These are phyloP conservation scores for Glossophaga mutica DNA, from an alignment of 2,797 vertebrate genomes.

Conservation along the genomic window DNA sequence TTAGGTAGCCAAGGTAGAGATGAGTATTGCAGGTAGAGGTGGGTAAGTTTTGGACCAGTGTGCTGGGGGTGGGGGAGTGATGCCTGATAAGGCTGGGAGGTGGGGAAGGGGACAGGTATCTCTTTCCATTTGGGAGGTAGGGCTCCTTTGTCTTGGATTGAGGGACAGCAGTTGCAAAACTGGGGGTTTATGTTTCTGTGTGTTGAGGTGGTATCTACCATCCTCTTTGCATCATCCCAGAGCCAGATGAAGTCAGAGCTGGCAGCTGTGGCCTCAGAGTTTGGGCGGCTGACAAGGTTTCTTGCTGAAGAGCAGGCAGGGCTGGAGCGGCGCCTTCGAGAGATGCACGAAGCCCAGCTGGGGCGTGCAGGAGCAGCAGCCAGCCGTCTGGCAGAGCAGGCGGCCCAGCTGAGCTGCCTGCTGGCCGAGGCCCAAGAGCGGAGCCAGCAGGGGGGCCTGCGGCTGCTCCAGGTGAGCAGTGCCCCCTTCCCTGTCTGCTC, in stretches of 20 bases:
- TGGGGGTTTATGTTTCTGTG: slow-evolving; percentile 33
- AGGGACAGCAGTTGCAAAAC: background rate
- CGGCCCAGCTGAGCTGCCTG: slow-evolving; percentile 75
- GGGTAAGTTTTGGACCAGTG: background rate
- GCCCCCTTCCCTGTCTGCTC: background rate
- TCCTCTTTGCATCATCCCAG: slow-evolving; percentile 57
- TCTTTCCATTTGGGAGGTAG: background rate
- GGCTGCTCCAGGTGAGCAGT: slow-evolving; percentile 77
- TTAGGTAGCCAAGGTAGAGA: background rate
- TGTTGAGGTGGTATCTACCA: slow-evolving; percentile 15
- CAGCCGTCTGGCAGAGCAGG: slow-evolving; percentile 70
- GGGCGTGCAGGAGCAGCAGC: slow-evolving; percentile 67
- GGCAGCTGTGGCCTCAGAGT: slow-evolving; percentile 80
- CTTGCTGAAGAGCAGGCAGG: slow-evolving; percentile 81
- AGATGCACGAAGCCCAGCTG: slow-evolving; percentile 78
- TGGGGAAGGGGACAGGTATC: background rate
- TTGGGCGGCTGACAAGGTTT: slow-evolving; percentile 81
- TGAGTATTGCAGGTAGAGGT: background rate
- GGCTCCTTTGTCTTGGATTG: slow-evolving; percentile 19
- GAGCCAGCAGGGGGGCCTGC: slow-evolving; percentile 77
- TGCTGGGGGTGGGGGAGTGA: background rate
- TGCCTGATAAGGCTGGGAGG: background rate
- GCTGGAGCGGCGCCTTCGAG: slow-evolving; percentile 78
- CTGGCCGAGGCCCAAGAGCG: slow-evolving; percentile 78
- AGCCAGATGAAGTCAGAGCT: slow-evolving; percentile 81